Base-by-base conservation (phyloP, 1,140 invertebrate species). In the Monomorium pharaonis region DNA sequence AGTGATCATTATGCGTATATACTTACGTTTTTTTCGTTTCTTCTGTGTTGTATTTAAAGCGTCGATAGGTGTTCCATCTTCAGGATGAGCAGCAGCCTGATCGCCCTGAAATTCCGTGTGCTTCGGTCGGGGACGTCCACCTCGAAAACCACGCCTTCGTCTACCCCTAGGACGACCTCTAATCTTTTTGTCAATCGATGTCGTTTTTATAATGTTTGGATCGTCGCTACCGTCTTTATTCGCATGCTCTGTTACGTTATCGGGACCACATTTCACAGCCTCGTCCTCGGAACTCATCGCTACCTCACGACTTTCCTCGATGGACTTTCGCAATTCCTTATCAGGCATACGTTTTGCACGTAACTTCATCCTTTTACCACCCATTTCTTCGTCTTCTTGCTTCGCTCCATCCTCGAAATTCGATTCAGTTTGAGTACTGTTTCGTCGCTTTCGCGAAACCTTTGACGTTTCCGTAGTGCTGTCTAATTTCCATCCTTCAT, bases 341-440 rank as follows among this genome's bases (percentile, higher is more conserved):
- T 97, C 96, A 0, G 95, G 90, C 1, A 92, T 84, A 18, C 95
- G 91, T 86, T 96, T 96, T 0, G 94, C 95, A 3, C 95, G 92
- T 62, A 96, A 92, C 72, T 95, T 96, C 86, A 95, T 95, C 14
- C 95, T 93, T 84, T 96, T 97, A 1, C 95, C n/a, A 92, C 92
- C 33, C 92, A 60, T 94, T 81, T 88, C 72, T 12, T 84, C 27
- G 42, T 89, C n/a, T 27, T 80, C 56, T 42, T 89, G 70, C 63
- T 63, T 6, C 6, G 60, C 21, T 0, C 58, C 30, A 5, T 94
- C 94, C 5, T 95, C 94, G 0, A 92, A 91, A 74, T 91, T 93
- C 0, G 92, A 92, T 4, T 95, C 94, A 3, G 37, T 37, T 37
- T 94, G 89, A 1, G 75, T 80, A 56, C 94, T 94, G 42, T 91